phyloP scores from a whole-genome alignment of 37 sponge, comb jelly and placozoan genomes.

The Spongilla lacustris region DNA sequence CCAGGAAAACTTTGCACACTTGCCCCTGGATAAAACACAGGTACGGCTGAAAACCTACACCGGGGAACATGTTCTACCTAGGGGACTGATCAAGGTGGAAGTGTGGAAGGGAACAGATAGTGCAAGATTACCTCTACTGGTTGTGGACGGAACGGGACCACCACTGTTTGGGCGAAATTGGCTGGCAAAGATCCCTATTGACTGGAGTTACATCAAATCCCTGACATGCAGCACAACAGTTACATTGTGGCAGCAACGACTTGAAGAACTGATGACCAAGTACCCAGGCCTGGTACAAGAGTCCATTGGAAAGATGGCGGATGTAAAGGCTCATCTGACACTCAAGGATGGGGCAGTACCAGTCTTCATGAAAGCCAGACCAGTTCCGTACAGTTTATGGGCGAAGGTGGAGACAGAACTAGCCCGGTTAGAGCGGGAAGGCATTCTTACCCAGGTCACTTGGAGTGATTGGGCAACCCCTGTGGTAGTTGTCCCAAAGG shows the following conservation, averaged over 20 bases:
- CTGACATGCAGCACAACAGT: too few relatives aligned
- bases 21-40: not conserved
- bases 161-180: conserved; percentile 9
- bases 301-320: not conserved
- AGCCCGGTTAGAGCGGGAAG: conserved; percentile 28
- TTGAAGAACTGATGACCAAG: not conserved
- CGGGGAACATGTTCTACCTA: not conserved
- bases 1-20: not conserved
- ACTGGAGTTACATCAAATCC: conserved; percentile 8
- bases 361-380: conserved; percentile 9
- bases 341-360: conserved; percentile 13
- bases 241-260: not conserved
- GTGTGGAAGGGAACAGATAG: not conserved
- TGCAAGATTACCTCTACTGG: conserved; percentile 1
- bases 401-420: conserved; percentile 26
- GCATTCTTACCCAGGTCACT: conserved; percentile 24
- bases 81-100: conserved; percentile 2
- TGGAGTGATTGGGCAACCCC: conserved; percentile 31
- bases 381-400: conserved; percentile 20
- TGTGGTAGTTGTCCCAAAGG: conserved; percentile 31
- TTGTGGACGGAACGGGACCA: not conserved
- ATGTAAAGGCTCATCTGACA: not conserved
- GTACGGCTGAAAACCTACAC: conserved; percentile 6
- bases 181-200: not conserved
- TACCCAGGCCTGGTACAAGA: conserved; percentile 8